Percentiles rank a stretch among this genome's conserved stretches.
These are phyloP conservation scores for Thereva nobilitata DNA, from an alignment of 2,888 invertebrate species.

Conservation along the genomic window DNA sequence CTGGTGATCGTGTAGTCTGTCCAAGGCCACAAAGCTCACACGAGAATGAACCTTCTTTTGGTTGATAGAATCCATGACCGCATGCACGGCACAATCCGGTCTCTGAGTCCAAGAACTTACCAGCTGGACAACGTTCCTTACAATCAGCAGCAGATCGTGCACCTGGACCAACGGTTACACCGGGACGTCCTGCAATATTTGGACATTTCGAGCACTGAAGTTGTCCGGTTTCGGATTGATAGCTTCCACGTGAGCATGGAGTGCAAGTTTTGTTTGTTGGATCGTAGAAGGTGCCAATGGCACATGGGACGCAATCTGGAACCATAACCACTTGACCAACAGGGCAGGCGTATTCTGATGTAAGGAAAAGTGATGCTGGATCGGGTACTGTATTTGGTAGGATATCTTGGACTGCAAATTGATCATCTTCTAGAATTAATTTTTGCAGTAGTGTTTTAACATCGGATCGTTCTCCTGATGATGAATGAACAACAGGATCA, in stretches of 20 bases:
- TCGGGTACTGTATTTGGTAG: slow-evolving; percentile 94
- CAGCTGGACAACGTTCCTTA: slow-evolving; percentile 91
- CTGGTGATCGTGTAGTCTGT: slow-evolving; percentile 87
- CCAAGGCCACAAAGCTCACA: slow-evolving; percentile 88
- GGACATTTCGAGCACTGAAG: slow-evolving; percentile 88
- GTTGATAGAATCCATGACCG: slow-evolving; percentile 92
- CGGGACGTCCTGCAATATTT: slow-evolving; percentile 83
- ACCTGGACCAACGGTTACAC: slow-evolving; percentile 85
- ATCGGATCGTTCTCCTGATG: slow-evolving; percentile 83
- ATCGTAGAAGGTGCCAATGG: slow-evolving; percentile 86
- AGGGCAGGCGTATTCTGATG: slow-evolving; percentile 91
- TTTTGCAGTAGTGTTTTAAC: slow-evolving; percentile 85
- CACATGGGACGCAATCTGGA: slow-evolving; percentile 91
- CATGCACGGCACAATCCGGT: slow-evolving; percentile 88
- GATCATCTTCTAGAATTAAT: slow-evolving; percentile 89
- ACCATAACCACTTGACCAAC: slow-evolving; percentile 92
- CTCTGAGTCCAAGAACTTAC: slow-evolving; percentile 89
- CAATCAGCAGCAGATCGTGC: slow-evolving; percentile 88
- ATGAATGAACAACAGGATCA: slow-evolving; percentile 86
- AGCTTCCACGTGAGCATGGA: slow-evolving; percentile 85
- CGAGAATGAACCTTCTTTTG: slow-evolving; percentile 86
- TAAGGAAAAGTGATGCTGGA: slow-evolving; percentile 82
- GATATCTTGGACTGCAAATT: slow-evolving; percentile 90
- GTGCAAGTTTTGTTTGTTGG: slow-evolving; percentile 75
- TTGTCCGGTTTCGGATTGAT: slow-evolving; percentile 92